Base-by-base conservation (phyloP, 1,140 invertebrate genomes). In the Zaprionus gabonicus region DNA sequence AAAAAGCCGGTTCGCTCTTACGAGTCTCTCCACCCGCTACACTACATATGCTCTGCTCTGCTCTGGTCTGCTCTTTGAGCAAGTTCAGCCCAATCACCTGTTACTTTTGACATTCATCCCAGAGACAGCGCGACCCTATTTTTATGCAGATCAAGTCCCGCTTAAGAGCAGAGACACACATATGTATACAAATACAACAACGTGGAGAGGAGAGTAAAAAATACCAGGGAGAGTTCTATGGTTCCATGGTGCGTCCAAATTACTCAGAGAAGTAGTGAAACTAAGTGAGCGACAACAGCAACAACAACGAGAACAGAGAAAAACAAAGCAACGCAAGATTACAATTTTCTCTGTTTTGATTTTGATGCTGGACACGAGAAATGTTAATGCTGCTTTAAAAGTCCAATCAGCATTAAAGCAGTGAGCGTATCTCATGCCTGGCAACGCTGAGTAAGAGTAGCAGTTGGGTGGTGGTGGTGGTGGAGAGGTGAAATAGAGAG, bases 71-170 rank as follows among this genome's bases (percentile, higher is more conserved):
- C 83, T 87, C 83, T 84, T 87, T 60, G 72, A 65, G 73, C 68
- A 65, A 10, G 64, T 76, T 76, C 69, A 57, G 25, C 34, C 70
- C 82, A 77, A 17, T 88, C 83, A 87, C 84, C 84, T 88, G 84
- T 90, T 88, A 86, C 72, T 81, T 86, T 81, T 78, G 81, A 81
- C 77, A 80, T 71, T 58, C 63, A 87, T 84, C 78, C 73, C 84
- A 76, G 76, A 86, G 69, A 76, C 65, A 70, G 65, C 68, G 70
- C 81, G 78, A 90, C 85, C 82, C 85, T 83, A 83, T 78, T 87
- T 82, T 83, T 81, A 90, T 88, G 84, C 85, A 88, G 84, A 88
- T 88, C 84, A 88, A 88, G 85, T 90, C 84, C 84, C 81, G 84
- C 84, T 88, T 84, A 84, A 88, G 84, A 88, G 84, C 81, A 71